Base-by-base conservation (phyloP, 2,113 vertebrate species). In the Glareola pratincola region DNA sequence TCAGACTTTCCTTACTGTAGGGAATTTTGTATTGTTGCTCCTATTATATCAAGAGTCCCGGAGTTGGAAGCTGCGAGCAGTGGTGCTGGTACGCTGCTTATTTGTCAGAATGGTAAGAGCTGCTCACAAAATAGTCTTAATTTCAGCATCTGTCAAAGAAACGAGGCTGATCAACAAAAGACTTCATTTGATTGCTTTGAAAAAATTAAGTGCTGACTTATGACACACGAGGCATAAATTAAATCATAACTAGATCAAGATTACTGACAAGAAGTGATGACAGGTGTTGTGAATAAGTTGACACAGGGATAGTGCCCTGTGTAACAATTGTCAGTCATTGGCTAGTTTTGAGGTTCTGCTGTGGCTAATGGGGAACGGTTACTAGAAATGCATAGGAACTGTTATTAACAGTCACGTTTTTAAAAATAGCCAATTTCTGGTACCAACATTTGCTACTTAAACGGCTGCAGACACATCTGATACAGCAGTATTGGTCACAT, bases 251-350 rank as follows among this genome's bases (percentile, higher is more conserved):
- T 37, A 92, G 71, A 97, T 92, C 37, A 47, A 85, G 83, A 74
- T 97, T n/a, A 77, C 92, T 98, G 97, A 98, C 95, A 96, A 97
- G 94, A 90, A 90, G 94, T 80, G 98, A 97, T 97, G 98, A 97
- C 98, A 98, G 98, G 95, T 97, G 96, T 92, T 98, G 97, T 96
- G 98, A 98, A 97, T 94, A 80, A 88, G 97, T 54, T 94, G 97
- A 97, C 94, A 53, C 2, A 2, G 71, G 96, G 94, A 96, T 94
- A 63, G 89, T 92, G 97, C 96, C 97, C 98, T 48, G 50, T 59
- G 15, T 60, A 91, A 90, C 95, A 76, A 20, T 53, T 97, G 97
- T 98, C 98, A 98, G 93, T 98, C 97, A 98, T 64, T 3, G 81
- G 94, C 95, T 96, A 91, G 80, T 57, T 36, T 85, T 53, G 95